Evolutionary conservation across 2,888 invertebrate species (phyloP), one percentile per base, ranked within the genome.

Genomic region (Diarsia brunnea): DNA sequence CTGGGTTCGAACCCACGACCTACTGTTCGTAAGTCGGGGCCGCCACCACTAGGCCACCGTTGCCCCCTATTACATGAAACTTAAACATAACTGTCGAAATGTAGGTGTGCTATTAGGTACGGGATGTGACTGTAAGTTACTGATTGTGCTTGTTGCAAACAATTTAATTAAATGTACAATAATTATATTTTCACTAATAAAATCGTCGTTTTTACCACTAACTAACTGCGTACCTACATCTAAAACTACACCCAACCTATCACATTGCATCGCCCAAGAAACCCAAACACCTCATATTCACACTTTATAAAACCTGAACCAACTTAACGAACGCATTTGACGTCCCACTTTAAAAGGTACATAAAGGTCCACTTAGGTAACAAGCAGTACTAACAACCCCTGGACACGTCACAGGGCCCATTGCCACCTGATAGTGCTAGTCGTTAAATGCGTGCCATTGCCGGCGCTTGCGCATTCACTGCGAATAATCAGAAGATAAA

Each of bases 321-420:
- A 71, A 78, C 66, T 68, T 86, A 86, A 85, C 79, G 74, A 85
- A 84, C 69, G 77, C 71, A 84, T 84, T 87, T 82, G 77, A 87
- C 77, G 61, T 73, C 69, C 63, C 27, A 58, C 89, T 87, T 82
- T 89, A 89, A 83, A 92, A 89, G 92, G 91, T 79, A 79, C 85
- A 87, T 89, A 89, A 89, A 88, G 85, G 88, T 81, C 85, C 88
- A 86, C 88, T 88, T 87, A 84, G 68, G 84, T 87, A 91, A 91
- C 92, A 93, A 94, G 91, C 88, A 89, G 84, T 89, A 89, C 90
- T 92, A 92, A 93, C 92, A 92, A 92, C 90, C 88, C 84, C 72
- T 72, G 81, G 78, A 84, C 83, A 88, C 86, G 88, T 88, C 87
- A 86, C 84, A 82, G 61, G 58, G 79, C 81, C 58, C 85, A 90